These are phyloP conservation scores for Coleophora deauratella DNA, from an alignment of 2,888 invertebrate genomes.

Conservation along the genomic window DNA sequence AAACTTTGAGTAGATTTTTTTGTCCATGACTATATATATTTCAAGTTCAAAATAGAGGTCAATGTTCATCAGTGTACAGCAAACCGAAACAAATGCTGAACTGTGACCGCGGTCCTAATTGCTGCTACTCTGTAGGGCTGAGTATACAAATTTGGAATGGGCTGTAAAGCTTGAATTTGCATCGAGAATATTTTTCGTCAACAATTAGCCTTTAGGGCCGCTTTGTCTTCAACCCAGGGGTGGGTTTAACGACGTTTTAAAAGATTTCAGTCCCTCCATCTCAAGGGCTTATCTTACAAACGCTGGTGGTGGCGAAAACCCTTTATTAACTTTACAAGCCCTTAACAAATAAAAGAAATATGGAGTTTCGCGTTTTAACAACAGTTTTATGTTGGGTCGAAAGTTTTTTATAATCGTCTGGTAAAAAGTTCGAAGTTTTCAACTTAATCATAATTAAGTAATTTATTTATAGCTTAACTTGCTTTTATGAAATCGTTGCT, in stretches of 20 bases:
- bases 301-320: constrained; percentile 61
- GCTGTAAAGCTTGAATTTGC: constrained; percentile 71
- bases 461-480: too few relatives aligned
- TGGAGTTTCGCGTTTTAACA: constrained; percentile 54
- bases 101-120: constrained; percentile 28
- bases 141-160: constrained; percentile 66
- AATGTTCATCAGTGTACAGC: too few relatives aligned
- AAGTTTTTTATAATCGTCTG: constrained; percentile 32
- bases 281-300: constrained; percentile 63
- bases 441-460: too few relatives aligned
- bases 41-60: too few relatives aligned
- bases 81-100: too few relatives aligned
- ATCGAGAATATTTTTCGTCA: constrained; percentile 71
- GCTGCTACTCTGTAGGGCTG: too few relatives aligned
- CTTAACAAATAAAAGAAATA: constrained; percentile 70
- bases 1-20: too few relatives aligned
- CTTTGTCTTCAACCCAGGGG: constrained; percentile 63
- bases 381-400: constrained; percentile 49
- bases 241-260: constrained; percentile 72
- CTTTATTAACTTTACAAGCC: constrained; percentile 70
- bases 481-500: too few relatives aligned
- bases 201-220: constrained; percentile 62
- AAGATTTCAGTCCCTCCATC: constrained; percentile 51
- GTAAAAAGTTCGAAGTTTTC: too few relatives aligned
- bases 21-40: too few relatives aligned